These are phyloP conservation scores for Zaprionus africanus DNA, from an alignment of 1,140 invertebrate genomes.

Conservation along the genomic window DNA sequence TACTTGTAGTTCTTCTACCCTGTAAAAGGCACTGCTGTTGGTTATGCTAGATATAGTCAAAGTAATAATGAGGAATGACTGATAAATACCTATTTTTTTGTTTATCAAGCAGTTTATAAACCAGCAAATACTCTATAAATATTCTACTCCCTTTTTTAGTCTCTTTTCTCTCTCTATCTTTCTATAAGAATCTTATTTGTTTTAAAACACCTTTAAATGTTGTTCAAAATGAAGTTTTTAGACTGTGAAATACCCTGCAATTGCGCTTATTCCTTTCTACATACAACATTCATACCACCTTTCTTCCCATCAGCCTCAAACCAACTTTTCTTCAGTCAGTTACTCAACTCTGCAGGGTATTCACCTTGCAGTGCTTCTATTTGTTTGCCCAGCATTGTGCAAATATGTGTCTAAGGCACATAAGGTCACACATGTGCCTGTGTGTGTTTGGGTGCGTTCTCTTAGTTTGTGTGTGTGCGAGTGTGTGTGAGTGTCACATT, in stretches of 20 bases:
- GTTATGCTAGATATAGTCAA: not conserved
- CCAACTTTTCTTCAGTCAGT: too few species aligned
- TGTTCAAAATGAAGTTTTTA: too few species aligned
- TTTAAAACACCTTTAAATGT: too few species aligned
- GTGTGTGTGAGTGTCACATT: constrained; percentile 41
- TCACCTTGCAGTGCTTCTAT: not conserved
- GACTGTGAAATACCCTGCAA: not conserved
- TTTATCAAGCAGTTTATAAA: not conserved
- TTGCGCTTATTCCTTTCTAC: not conserved
- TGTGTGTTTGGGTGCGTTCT: not conserved
- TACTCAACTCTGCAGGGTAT: constrained; percentile 3
- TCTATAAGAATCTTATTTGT: too few species aligned
- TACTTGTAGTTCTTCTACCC: constrained; percentile 13
- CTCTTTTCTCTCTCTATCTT: too few species aligned
- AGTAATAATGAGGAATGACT: too few species aligned
- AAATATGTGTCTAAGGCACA: constrained; percentile 42
- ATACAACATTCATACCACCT: not conserved
- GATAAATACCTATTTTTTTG: not conserved
- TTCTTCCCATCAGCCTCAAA: not conserved
- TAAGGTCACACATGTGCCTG: constrained; percentile 26
- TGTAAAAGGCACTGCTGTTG: not conserved
- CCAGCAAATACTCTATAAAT: not conserved
- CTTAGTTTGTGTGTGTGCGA: not conserved
- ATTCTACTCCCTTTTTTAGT: too few species aligned
- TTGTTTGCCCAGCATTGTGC: constrained; percentile 14